These are phyloP conservation scores for Danio aesculapii DNA, from an alignment of 2,797 vertebrate species.

Conservation along the genomic window DNA sequence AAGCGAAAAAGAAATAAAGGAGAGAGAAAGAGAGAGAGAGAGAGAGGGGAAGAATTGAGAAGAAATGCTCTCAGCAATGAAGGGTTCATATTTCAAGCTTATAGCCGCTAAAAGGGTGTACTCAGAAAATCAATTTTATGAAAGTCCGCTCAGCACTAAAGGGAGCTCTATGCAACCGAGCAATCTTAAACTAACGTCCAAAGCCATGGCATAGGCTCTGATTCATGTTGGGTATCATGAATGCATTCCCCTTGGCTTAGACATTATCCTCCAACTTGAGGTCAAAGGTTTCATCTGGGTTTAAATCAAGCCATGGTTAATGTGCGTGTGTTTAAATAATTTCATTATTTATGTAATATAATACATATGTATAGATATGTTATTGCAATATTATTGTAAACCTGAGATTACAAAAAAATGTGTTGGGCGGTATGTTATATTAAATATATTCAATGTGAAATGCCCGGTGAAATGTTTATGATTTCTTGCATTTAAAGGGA, in stretches of 20 bases:
- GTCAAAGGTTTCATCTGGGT: constrained; percentile 85
- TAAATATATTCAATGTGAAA: too few relatives aligned
- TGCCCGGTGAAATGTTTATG: too few relatives aligned
- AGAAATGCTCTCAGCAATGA: constrained; percentile 97
- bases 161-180: constrained; percentile 95
- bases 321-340: constrained; percentile 14
- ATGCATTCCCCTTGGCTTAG: constrained; percentile 88
- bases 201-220: constrained; percentile 80
- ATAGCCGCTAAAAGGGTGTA: constrained; percentile 98
- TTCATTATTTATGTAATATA: background rate
- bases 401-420: too few relatives aligned
- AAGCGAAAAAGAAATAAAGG: constrained; percentile 71
- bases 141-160: constrained; percentile 97
- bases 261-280: constrained; percentile 88
- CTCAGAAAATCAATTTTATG: constrained; percentile 99
- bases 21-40: too few relatives aligned
- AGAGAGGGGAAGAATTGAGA: constrained; percentile 46
- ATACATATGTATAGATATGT: background rate
- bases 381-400: too few relatives aligned
- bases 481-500: too few relatives aligned
- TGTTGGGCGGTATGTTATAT: too few relatives aligned
- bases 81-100: constrained; percentile 99
- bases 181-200: constrained; percentile 96
- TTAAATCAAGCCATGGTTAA: constrained; percentile 84
- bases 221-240: constrained; percentile 90